Conservation (phyloP, 2,888 invertebrate species). For the Aspidiotus rigidus region DNA sequence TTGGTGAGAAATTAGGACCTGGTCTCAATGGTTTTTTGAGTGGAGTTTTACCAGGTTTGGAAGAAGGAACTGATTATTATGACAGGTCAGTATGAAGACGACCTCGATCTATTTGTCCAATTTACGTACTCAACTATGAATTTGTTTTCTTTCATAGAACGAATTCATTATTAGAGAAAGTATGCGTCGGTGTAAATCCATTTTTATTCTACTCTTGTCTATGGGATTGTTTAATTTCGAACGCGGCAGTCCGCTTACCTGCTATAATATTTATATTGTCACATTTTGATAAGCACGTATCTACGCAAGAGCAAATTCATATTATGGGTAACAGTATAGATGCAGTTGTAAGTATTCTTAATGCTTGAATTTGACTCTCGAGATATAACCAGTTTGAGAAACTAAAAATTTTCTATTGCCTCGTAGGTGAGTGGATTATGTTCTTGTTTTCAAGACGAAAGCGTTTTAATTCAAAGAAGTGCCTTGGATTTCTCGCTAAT, state of each 20-base stretch:
- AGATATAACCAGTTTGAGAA: too few species aligned
- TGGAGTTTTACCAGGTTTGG: slow-evolving; percentile 77
- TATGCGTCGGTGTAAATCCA: slow-evolving; percentile 66
- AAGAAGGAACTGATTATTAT: slow-evolving; percentile 74
- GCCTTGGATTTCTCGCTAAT: slow-evolving; percentile 71
- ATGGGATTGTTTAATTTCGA: slow-evolving; percentile 77
- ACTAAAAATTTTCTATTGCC: too few species aligned
- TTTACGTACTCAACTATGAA: neutral
- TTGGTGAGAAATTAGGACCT: slow-evolving; percentile 65
- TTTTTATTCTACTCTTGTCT: slow-evolving; percentile 75
- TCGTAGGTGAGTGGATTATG: slow-evolving; percentile 63
- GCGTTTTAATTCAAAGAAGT: slow-evolving; percentile 74
- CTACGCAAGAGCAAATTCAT: slow-evolving; percentile 71
- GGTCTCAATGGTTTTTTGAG: slow-evolving; percentile 79
- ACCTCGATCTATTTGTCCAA: neutral
- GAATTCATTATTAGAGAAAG: slow-evolving; percentile 55
- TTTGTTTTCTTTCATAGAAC: slow-evolving; percentile 45
- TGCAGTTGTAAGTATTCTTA: slow-evolving; percentile 56
- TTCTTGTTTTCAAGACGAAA: slow-evolving; percentile 66
- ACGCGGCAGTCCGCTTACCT: slow-evolving; percentile 68
- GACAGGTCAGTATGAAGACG: slow-evolving; percentile 48
- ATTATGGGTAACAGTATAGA: slow-evolving; percentile 76
- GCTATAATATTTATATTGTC: slow-evolving; percentile 69
- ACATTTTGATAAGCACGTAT: slow-evolving; percentile 67
- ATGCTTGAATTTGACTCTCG: too few species aligned